A percentile compares a stretch with the other conserved stretches of the same genome.
phyloP scores from a whole-genome alignment of 2,797 vertebrate species.

The Antennarius maculatus region DNA sequence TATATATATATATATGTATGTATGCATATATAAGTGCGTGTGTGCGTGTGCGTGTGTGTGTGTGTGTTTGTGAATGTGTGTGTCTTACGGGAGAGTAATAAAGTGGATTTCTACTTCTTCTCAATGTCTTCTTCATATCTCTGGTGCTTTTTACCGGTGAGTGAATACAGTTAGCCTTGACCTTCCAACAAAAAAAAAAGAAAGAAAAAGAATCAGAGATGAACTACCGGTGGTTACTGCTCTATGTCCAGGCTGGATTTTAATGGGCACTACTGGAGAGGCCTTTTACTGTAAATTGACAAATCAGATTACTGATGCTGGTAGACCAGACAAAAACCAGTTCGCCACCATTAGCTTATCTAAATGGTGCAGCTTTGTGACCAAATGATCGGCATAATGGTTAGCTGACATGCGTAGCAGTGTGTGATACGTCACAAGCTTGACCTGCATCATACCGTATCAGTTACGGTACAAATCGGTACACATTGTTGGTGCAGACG shows the following conservation, averaged over 20 bases:
- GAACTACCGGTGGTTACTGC: constrained; percentile 2
- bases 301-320: constrained; percentile 6
- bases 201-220: not conserved
- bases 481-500: not conserved
- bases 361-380: not conserved
- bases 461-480: not conserved
- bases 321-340: not conserved
- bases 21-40: too few species aligned
- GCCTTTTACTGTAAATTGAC: not conserved
- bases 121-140: constrained; percentile 50
- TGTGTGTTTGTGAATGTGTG: too few species aligned
- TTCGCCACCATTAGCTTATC: not conserved
- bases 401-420: not conserved
- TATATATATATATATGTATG: too few species aligned
- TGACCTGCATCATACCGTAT: not conserved
- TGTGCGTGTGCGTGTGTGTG: too few species aligned
- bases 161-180: constrained; percentile 28
- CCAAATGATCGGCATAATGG: not conserved
- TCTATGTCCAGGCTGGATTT: constrained; percentile 11
- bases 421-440: not conserved
- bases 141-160: constrained; percentile 36
- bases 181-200: not conserved
- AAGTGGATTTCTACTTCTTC: not conserved
- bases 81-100: too few species aligned
- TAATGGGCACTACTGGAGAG: constrained; percentile 8